Evolutionary conservation across 2,888 invertebrate species (phyloP).

Genomic region (Drosophila borealis): DNA sequence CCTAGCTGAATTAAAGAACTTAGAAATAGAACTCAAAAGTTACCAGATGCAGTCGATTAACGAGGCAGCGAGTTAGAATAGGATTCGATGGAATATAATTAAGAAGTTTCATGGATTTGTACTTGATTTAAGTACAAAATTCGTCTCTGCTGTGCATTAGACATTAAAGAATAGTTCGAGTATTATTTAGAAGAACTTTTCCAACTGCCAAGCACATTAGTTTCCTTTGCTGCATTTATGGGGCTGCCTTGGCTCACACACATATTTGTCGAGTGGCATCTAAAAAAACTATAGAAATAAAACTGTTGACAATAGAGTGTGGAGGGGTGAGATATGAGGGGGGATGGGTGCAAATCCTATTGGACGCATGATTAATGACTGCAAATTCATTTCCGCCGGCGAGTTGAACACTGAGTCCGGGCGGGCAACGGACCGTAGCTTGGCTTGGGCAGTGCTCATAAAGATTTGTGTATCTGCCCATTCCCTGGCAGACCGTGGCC

Average conservation of each 20-base stretch:
- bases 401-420: conserved; percentile 9
- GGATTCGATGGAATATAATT: background rate
- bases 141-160: background rate
- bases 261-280: conserved; percentile 4
- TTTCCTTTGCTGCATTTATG: background rate
- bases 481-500: conserved; percentile 29
- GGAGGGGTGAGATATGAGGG: background rate
- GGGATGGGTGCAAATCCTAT: conserved; percentile 59
- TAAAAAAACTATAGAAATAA: conserved; percentile 5
- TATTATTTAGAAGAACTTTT: background rate
- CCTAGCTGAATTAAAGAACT: too few species aligned
- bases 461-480: conserved; percentile 59
- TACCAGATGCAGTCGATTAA: too few species aligned
- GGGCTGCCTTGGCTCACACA: background rate
- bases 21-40: too few species aligned
- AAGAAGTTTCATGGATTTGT: background rate
- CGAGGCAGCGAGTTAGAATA: too few species aligned
- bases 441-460: conserved; percentile 27
- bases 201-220: conserved; percentile 8
- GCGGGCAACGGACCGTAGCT: conserved; percentile 8
- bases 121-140: background rate
- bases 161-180: background rate
- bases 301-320: conserved; percentile 7
- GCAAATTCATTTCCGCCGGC: conserved; percentile 77
- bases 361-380: conserved; percentile 79